These are phyloP conservation scores for Bergia puertoricense DNA, from an alignment of 92 coral and sea anemone species.

Conservation along the genomic window DNA sequence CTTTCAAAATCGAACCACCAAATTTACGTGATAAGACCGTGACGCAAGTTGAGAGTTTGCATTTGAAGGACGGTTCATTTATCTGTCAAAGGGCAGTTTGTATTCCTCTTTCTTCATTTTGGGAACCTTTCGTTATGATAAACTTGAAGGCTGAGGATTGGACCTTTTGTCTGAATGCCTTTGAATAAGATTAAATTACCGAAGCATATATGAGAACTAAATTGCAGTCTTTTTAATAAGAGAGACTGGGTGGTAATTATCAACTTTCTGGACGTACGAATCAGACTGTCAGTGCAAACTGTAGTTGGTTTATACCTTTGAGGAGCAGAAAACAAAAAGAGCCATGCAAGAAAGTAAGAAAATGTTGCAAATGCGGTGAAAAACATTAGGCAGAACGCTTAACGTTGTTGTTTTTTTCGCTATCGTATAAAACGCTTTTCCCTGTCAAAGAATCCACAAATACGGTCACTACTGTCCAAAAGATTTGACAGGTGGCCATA, in stretches of 20 bases:
- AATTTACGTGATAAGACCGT: background rate
- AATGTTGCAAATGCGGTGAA: background rate
- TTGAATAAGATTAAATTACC: background rate
- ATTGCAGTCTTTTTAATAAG: background rate
- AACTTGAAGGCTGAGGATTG: background rate
- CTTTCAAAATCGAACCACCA: background rate
- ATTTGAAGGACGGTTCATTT: background rate
- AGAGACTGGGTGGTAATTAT: background rate
- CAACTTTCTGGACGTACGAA: background rate
- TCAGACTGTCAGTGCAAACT: too few relatives aligned
- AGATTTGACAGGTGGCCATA: constrained; percentile 2
- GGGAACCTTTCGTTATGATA: background rate
- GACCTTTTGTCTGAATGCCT: background rate
- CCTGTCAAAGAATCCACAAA: background rate
- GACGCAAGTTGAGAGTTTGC: background rate
- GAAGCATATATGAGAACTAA: background rate
- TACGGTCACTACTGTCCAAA: background rate
- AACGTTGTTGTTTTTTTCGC: background rate
- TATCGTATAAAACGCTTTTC: background rate
- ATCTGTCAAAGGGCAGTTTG: background rate
- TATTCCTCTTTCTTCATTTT: background rate
- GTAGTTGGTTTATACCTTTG: background rate
- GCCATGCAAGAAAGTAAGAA: background rate
- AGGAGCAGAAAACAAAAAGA: background rate
- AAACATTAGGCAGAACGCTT: background rate